Base-by-base conservation (phyloP, 1,140 invertebrate species). In the Tetramorium simillimum region DNA sequence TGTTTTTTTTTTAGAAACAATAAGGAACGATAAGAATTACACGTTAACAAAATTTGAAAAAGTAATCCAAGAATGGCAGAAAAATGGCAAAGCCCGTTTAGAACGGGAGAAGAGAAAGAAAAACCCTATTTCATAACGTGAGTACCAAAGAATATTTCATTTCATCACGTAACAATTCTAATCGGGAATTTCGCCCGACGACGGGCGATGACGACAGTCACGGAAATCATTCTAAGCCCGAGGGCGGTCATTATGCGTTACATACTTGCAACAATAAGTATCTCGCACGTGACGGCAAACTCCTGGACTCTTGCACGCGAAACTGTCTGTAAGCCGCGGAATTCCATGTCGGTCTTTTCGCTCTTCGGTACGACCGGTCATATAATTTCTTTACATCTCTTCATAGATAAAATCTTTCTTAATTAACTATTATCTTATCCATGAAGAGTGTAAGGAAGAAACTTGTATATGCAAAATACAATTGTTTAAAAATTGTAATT, bases 201-300 rank as follows among this genome's bases (percentile, higher is more conserved):
- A 92, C 93, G 49, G 86, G 92, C 40, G 91, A 94, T 40, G 89
- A 92, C 56, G 95, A 96, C 24, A 95, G 95, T 12, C 85, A 80
- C 53, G 90, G 93, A 10, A 91, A 94, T 67, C 80, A 90, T 87
- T 88, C 91, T 21, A 95, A 94, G 88, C 92, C 93, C 51, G 93
- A 93, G 70, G 97, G 97, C 87, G 97, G 98, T 53, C 98, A 99
- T 93, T 99, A 99, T 95, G 98, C 99, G 18, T 96, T 99, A 90
- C 98, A 99, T 95, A 99, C 99, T 24, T 99, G 98, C 96, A 99
- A 99, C 95, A 99, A 99, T 95, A 98, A 98, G 95, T 98, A 99
- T 96, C 96, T 99, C 56, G 97, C 97, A 75, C 96, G 97, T 12
- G 98, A 98, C 89, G 98, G 98, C 85, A 97, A 97, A 94, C 96